Percentiles rank a stretch among this genome's conserved stretches.
phyloP scores from a whole-genome alignment of 2,113 vertebrate species.

The Eclectus roratus region DNA sequence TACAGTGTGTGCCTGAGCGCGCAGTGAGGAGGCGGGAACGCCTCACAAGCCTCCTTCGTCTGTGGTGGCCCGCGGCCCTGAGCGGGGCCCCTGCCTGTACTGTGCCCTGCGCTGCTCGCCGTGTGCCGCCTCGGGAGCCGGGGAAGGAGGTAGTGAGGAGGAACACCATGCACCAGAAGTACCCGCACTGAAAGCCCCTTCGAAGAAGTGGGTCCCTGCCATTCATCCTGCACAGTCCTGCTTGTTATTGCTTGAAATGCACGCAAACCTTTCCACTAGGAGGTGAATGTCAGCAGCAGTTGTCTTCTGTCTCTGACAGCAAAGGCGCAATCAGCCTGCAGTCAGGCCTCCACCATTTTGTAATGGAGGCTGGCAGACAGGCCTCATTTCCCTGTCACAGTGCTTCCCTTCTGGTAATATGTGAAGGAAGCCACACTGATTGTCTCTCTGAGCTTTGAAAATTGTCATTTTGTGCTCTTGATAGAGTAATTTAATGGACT shows the following conservation, averaged over 20 bases:
- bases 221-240: accelerated
- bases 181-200: accelerated
- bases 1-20: accelerated
- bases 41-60: accelerated
- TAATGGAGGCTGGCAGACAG: neutral
- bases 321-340: accelerated
- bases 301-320: accelerated
- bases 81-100: accelerated
- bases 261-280: accelerated
- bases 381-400: neutral
- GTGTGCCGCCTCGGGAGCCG: accelerated
- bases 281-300: neutral
- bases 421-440: neutral
- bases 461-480: neutral
- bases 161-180: accelerated
- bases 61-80: accelerated
- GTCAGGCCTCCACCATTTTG: neutral
- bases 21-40: accelerated
- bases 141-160: neutral
- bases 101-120: neutral
- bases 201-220: accelerated
- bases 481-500: neutral
- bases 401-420: accelerated
- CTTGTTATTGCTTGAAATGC: accelerated
- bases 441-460: neutral